Evolutionary conservation across 2,113 vertebrate genomes (phyloP).

Genomic region (Chloroceryle aenea): DNA sequence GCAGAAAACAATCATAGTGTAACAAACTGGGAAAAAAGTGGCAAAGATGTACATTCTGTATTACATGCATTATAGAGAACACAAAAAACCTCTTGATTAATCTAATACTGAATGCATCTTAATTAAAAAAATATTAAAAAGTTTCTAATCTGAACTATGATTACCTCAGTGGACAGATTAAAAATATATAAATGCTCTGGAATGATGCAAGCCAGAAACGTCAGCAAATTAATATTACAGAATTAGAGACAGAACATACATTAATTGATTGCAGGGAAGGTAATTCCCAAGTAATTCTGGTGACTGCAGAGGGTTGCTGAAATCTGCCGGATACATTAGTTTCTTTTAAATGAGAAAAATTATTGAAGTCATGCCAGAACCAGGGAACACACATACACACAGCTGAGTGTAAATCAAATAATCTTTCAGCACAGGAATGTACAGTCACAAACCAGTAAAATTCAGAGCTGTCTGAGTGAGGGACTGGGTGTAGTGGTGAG

Average conservation of each 20-base stretch:
- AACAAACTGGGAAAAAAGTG: background rate
- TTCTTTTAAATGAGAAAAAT: background rate
- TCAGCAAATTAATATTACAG: background rate
- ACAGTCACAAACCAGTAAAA: background rate
- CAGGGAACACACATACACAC: background rate
- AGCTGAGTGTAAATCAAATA: background rate
- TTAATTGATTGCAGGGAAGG: background rate
- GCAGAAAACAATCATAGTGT: background rate
- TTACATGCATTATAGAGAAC: background rate
- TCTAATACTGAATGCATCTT: background rate
- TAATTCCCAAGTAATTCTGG: background rate
- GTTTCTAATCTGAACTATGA: background rate
- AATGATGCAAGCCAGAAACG: background rate
- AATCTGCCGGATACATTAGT: background rate
- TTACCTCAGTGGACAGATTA: background rate
- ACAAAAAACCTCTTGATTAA: background rate
- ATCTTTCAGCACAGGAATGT: background rate
- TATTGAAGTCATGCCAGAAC: background rate
- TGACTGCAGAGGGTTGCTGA: background rate
- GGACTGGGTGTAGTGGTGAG: background rate
- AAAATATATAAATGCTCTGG: background rate
- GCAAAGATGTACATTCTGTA: background rate
- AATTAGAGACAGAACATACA: background rate
- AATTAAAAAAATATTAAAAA: background rate
- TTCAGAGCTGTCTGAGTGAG: background rate